Percentiles rank a stretch among this genome's conserved stretches.
phyloP scores from a whole-genome alignment of 2,113 vertebrate genomes.

The Anhinga anhinga region DNA sequence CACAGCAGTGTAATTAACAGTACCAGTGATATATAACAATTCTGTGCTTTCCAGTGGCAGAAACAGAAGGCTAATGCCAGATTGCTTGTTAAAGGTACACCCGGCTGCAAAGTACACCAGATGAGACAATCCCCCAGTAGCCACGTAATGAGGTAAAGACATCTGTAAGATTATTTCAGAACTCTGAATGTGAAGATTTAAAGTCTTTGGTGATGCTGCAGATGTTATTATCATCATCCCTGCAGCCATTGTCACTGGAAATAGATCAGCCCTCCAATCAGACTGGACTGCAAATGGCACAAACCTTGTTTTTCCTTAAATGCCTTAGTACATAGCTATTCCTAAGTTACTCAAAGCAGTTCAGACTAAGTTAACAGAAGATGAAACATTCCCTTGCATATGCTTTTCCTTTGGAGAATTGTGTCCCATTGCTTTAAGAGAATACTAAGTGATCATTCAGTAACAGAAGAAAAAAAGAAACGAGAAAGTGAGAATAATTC shows the following conservation, averaged over 20 bases:
- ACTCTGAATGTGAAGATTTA: slow-evolving; percentile 54
- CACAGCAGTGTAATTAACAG: slow-evolving; percentile 71
- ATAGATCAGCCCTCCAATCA: slow-evolving; percentile 34
- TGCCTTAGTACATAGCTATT: neutral
- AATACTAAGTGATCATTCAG: neutral
- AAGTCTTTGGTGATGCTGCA: slow-evolving; percentile 50
- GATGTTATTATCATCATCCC: slow-evolving; percentile 46
- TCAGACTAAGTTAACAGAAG: neutral
- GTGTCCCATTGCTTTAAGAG: neutral
- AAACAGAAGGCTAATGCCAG: slow-evolving; percentile 75
- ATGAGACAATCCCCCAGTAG: slow-evolving; percentile 72
- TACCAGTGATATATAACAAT: slow-evolving; percentile 55
- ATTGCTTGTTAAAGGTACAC: slow-evolving; percentile 76
- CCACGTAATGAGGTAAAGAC: slow-evolving; percentile 69
- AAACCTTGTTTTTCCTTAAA: neutral
- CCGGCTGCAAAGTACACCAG: slow-evolving; percentile 53
- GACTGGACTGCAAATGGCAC: neutral
- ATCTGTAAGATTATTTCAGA: slow-evolving; percentile 70
- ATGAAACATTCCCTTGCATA: neutral
- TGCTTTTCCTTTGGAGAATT: neutral
- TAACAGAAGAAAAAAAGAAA: neutral
- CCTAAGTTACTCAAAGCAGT: neutral
- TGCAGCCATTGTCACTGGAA: slow-evolving; percentile 2
- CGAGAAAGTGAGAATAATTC: neutral
- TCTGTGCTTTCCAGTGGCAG: slow-evolving; percentile 43